Evolutionary conservation across 2,113 vertebrate species (phyloP).

Genomic region (Ceyx margarethae): DNA sequence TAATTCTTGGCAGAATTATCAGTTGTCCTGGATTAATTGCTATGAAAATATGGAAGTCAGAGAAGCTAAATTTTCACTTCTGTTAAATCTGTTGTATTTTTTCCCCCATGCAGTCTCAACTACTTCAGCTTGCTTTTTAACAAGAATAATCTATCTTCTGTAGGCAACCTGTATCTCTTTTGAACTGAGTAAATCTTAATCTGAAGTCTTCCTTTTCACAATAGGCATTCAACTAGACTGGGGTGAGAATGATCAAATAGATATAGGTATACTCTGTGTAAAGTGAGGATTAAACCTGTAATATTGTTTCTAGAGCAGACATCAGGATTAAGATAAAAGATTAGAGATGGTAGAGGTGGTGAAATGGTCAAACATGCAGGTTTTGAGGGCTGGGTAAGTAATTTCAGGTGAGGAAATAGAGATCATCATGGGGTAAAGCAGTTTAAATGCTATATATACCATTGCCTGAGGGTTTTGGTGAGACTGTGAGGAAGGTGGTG

Average conservation of each 20-base stretch:
- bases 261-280: background rate
- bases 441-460: conserved; percentile 45
- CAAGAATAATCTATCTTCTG: background rate
- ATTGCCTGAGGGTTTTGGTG: conserved; percentile 51
- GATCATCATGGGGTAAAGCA: conserved; percentile 55
- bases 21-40: conserved; percentile 51
- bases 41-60: conserved; percentile 13
- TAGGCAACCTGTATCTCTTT: background rate
- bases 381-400: conserved; percentile 19
- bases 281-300: background rate
- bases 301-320: background rate
- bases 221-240: background rate
- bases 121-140: background rate
- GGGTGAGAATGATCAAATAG: background rate
- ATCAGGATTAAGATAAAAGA: background rate
- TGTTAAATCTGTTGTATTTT: background rate
- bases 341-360: background rate
- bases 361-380: conserved; percentile 34
- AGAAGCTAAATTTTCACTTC: background rate
- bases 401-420: conserved; percentile 38
- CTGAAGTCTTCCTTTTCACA: background rate
- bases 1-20: conserved; percentile 28
- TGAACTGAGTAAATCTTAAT: background rate
- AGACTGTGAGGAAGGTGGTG: background rate
- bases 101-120: background rate